Evolutionary conservation across 1,140 invertebrate genomes (phyloP).

Genomic region (Trichomalopsis sarcophagae): DNA sequence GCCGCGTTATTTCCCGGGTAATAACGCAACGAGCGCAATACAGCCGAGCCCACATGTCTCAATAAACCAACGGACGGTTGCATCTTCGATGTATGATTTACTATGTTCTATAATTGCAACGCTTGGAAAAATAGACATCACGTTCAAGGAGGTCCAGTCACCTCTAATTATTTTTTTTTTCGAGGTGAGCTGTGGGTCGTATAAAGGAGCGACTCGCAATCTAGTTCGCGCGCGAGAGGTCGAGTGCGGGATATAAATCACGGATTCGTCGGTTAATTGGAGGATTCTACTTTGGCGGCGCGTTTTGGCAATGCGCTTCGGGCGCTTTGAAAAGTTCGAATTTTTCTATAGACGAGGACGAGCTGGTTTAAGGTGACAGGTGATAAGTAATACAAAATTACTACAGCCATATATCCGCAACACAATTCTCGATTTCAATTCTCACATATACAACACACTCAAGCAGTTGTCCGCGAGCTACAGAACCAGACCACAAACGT

Average conservation of each 20-base stretch:
- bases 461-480: not conserved
- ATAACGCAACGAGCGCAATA: not conserved
- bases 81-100: not conserved
- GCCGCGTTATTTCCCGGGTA: not conserved
- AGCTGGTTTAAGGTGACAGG: not conserved
- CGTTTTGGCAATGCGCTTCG: not conserved
- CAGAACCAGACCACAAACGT: not conserved
- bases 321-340: not conserved
- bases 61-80: constrained; percentile 5
- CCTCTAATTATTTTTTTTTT: constrained; percentile 10
- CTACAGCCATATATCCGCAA: too few relatives aligned
- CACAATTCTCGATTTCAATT: not conserved
- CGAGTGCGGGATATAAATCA: not conserved
- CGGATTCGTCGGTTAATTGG: not conserved
- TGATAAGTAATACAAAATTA: too few relatives aligned
- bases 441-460: not conserved
- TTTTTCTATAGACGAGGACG: not conserved
- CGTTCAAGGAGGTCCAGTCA: constrained; percentile 36
- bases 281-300: not conserved
- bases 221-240: not conserved
- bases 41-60: not conserved
- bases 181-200: not conserved
- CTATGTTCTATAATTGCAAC: not conserved
- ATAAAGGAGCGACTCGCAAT: not conserved
- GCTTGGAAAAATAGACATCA: not conserved